Conservation (phyloP, 30 jellyfish, hydroid and myxozoan genomes). For the Aurelia coerulea region DNA sequence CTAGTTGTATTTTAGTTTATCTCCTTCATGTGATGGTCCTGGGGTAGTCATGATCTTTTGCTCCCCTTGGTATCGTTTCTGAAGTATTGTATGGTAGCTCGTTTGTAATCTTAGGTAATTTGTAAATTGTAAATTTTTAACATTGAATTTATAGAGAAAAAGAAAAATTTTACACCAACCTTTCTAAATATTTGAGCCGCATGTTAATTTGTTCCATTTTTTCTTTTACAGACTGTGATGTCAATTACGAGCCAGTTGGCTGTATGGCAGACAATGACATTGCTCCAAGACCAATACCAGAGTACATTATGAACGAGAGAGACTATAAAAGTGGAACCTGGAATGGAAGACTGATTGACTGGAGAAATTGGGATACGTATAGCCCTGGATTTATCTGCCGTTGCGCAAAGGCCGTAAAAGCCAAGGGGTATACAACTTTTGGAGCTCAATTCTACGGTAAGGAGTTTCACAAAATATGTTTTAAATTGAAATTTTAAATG, state of each 20-base stretch:
- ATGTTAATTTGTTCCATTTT: too few species aligned
- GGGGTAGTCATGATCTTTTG: too few species aligned
- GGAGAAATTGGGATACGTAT: conserved; percentile 87
- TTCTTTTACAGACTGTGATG: conserved; percentile 67
- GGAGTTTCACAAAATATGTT: neutral
- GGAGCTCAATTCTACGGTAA: conserved; percentile 85
- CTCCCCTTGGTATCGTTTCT: too few species aligned
- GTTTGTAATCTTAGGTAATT: too few species aligned
- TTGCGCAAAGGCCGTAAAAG: conserved; percentile 73
- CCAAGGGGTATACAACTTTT: conserved; percentile 39
- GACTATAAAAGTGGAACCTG: conserved; percentile 66
- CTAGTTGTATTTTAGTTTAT: too few species aligned
- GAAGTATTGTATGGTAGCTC: too few species aligned
- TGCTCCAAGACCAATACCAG: conserved; percentile 82
- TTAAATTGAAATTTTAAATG: neutral
- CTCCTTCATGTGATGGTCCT: too few species aligned
- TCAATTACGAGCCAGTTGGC: conserved; percentile 76
- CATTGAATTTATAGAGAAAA: too few species aligned
- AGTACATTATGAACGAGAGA: conserved; percentile 74
- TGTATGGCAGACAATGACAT: conserved; percentile 52
- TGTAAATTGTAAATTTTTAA: too few species aligned
- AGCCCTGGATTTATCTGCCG: conserved; percentile 77
- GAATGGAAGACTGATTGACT: conserved; percentile 76
- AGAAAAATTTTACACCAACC: too few species aligned
- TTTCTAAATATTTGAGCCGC: too few species aligned